These are phyloP conservation scores for Heteractis magnifica DNA, from an alignment of 92 coral and sea anemone genomes.

Conservation along the genomic window DNA sequence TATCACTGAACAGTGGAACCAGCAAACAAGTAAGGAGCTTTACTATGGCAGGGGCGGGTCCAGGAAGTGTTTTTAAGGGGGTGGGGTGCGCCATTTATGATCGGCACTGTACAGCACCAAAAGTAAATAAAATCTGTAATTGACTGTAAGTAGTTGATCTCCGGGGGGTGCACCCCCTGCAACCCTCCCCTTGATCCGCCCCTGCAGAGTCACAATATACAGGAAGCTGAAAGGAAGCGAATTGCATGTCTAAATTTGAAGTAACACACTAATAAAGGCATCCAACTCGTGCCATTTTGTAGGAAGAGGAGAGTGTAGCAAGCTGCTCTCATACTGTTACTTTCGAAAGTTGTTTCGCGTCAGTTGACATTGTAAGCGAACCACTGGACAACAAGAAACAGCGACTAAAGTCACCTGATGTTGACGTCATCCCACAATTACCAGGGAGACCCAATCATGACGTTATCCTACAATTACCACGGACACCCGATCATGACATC, in stretches of 20 bases:
- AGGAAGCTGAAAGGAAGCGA: background rate
- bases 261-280: background rate
- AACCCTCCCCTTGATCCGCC: no score
- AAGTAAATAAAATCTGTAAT: no score
- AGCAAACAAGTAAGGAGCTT: conserved; percentile 39
- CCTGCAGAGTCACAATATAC: background rate
- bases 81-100: no score
- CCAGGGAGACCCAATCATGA: conserved; percentile 43
- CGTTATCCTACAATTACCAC: conserved; percentile 48
- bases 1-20: conserved; percentile 54
- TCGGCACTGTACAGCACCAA: no score
- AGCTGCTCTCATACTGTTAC: background rate
- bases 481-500: conserved; percentile 17
- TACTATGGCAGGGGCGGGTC: no score
- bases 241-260: no score
- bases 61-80: no score
- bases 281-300: background rate
- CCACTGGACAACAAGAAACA: background rate
- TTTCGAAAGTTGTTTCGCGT: background rate
- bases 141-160: no score
- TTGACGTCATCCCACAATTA: conserved; percentile 55
- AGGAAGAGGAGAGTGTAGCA: conserved; percentile 11
- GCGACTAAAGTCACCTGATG: conserved; percentile 43
- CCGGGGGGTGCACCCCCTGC: no score
- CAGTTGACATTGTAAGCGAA: conserved; percentile 7